phyloP scores from a whole-genome alignment of 2,888 invertebrate species.

The Latrodectus hesperus region DNA sequence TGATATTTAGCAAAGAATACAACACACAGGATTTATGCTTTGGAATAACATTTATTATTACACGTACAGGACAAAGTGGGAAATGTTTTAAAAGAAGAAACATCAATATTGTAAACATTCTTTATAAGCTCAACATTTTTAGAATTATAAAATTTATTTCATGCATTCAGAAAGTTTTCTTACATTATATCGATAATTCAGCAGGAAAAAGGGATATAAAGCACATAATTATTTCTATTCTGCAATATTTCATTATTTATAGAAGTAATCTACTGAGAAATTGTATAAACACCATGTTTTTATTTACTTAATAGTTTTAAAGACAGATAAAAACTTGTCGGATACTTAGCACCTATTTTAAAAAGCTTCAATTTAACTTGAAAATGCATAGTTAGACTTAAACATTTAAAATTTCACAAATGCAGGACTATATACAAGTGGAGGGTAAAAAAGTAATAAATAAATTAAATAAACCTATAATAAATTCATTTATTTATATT shows the following conservation, averaged over 20 bases:
- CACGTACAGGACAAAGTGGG: not conserved
- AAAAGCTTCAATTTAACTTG: not conserved
- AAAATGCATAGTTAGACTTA: not conserved
- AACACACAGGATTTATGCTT: not conserved
- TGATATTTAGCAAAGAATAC: no score
- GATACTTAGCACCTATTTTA: not conserved
- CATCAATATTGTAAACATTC: not conserved
- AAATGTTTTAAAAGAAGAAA: not conserved
- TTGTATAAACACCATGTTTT: not conserved
- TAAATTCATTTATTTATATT: not conserved
- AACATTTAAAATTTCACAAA: not conserved
- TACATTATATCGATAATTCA: not conserved
- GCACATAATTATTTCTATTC: not conserved
- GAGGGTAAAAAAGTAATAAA: not conserved
- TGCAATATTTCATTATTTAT: not conserved
- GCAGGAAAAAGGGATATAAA: not conserved
- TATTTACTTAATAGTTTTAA: not conserved
- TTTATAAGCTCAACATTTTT: not conserved
- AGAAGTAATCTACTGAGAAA: not conserved
- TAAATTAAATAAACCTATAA: not conserved
- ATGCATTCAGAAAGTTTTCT: not conserved
- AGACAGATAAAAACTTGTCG: not conserved
- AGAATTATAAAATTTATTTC: not conserved
- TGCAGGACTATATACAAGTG: not conserved
- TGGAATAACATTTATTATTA: slow-evolving; percentile 1